Percentiles rank a stretch among this genome's conserved stretches.
phyloP scores from a whole-genome alignment of 2,113 vertebrate genomes.

The Tyrannus savana region DNA sequence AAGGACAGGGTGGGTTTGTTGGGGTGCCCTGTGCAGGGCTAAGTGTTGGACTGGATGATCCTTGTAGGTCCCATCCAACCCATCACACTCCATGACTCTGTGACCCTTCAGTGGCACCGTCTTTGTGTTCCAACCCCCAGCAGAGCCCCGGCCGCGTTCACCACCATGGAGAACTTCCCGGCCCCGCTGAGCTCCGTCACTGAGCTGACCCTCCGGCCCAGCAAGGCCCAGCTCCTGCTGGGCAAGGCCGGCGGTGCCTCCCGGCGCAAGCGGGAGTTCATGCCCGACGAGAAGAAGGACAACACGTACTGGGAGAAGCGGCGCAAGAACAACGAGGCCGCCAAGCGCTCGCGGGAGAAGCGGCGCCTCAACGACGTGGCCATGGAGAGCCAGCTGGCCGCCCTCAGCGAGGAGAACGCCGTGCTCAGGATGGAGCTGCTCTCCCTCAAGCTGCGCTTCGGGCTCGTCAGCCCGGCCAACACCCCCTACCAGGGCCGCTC shows the following conservation, averaged over 20 bases:
- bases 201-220: background rate
- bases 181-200: background rate
- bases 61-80: background rate
- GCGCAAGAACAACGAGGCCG: slow-evolving; percentile 89
- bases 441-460: slow-evolving; percentile 79
- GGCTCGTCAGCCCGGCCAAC: slow-evolving; percentile 57
- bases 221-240: background rate
- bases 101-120: background rate
- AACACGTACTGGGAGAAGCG: slow-evolving; percentile 90
- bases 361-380: slow-evolving; percentile 80
- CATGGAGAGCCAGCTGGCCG: slow-evolving; percentile 78
- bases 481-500: background rate
- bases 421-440: slow-evolving; percentile 82
- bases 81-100: background rate
- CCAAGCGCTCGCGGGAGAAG: slow-evolving; percentile 91
- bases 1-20: background rate
- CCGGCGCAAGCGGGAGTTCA: slow-evolving; percentile 87
- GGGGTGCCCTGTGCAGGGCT: background rate
- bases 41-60: background rate
- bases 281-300: slow-evolving; percentile 89
- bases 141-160: background rate
- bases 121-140: background rate
- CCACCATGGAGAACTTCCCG: slow-evolving; percentile 39
- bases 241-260: background rate
- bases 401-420: slow-evolving; percentile 84